Evolutionary conservation across 2,888 invertebrate species (phyloP).

Genomic region (Eristalis arbustorum): DNA sequence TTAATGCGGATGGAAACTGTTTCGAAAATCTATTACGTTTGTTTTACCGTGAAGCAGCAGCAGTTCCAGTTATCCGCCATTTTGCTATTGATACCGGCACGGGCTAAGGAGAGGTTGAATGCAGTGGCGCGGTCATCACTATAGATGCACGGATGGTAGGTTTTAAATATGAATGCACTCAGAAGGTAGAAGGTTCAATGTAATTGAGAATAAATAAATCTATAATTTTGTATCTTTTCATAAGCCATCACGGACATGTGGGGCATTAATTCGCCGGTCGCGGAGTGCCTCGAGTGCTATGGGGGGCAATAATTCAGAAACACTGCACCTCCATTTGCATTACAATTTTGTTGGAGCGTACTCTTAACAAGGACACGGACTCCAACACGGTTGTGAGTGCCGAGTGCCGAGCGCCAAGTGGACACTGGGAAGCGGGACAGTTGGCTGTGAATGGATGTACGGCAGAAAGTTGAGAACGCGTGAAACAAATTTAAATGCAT

Average conservation of each 20-base stretch:
- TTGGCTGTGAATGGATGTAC: background rate
- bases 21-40: slow-evolving; percentile 58
- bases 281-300: slow-evolving; percentile 12
- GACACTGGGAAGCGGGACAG: background rate
- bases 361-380: background rate
- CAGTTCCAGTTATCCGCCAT: slow-evolving; percentile 6
- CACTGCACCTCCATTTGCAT: slow-evolving; percentile 47
- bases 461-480: background rate
- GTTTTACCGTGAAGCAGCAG: slow-evolving; percentile 23
- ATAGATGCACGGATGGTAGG: background rate
- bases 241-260: slow-evolving; percentile 16
- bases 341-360: background rate
- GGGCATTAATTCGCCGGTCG: slow-evolving; percentile 5
- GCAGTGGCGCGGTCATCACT: background rate
- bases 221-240: slow-evolving; percentile 37
- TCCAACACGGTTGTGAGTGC: background rate
- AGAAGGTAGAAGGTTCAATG: slow-evolving; percentile 10
- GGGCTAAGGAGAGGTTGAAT: background rate
- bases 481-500: slow-evolving; percentile 17
- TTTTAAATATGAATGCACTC: slow-evolving; percentile 7
- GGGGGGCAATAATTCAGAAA: slow-evolving; percentile 37
- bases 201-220: slow-evolving; percentile 57
- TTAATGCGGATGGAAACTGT: slow-evolving; percentile 46
- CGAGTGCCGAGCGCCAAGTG: no score
- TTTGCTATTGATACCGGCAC: background rate